A percentile compares a stretch with the other conserved stretches of the same genome.
These are phyloP conservation scores for Harpegnathos saltator DNA, from an alignment of 1,140 invertebrate genomes.

Conservation along the genomic window DNA sequence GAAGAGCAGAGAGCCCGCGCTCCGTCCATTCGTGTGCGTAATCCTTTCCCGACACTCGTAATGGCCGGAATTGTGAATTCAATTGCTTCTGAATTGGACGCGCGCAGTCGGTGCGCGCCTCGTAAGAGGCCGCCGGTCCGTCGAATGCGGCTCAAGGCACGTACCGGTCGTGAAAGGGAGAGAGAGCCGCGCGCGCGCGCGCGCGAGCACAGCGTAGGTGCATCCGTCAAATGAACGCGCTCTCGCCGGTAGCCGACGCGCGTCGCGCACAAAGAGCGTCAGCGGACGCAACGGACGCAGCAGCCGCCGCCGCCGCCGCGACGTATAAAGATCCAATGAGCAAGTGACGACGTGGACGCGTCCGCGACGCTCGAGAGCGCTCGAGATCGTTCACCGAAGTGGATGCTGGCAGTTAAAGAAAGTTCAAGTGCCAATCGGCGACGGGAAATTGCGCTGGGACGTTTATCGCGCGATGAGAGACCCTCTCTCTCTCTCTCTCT, in stretches of 20 bases:
- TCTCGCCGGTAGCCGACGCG: conserved; percentile 16
- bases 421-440: conserved; percentile 58
- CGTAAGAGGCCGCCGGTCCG: conserved; percentile 59
- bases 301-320: neutral
- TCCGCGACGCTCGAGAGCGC: conserved; percentile 37
- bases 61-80: conserved; percentile 84
- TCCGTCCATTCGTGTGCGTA: conserved; percentile 74
- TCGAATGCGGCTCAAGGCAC: conserved; percentile 70
- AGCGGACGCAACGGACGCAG: conserved; percentile 14
- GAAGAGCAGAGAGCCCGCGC: too few species aligned
- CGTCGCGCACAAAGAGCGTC: conserved; percentile 43
- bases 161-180: conserved; percentile 66
- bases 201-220: conserved; percentile 52
- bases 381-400: conserved; percentile 58
- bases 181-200: conserved; percentile 9
- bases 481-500: too few species aligned
- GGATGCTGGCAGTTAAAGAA: conserved; percentile 59
- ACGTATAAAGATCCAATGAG: conserved; percentile 64
- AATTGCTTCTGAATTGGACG: conserved; percentile 82
- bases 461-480: conserved; percentile 45
- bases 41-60: conserved; percentile 85
- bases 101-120: conserved; percentile 65
- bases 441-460: conserved; percentile 49
- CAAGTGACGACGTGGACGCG: conserved; percentile 63
- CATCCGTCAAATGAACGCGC: conserved; percentile 65